Evolutionary conservation across 2,113 vertebrate genomes (phyloP).

Genomic region (Alouatta palliata): DNA sequence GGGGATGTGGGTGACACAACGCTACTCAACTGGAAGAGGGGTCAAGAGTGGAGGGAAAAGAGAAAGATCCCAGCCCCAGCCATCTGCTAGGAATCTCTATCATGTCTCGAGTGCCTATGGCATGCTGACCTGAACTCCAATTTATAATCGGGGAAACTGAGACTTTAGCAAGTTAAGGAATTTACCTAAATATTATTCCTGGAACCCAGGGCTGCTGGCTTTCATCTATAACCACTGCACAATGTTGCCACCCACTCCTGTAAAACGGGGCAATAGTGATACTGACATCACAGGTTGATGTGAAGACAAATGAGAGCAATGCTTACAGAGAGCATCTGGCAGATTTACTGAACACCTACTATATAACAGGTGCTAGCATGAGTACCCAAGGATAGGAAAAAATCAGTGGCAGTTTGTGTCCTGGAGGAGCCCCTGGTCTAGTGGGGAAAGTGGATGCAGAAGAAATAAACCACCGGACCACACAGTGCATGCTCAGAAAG

Average conservation of each 20-base stretch:
- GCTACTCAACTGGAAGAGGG: background rate
- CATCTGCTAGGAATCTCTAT: background rate
- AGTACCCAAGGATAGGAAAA: background rate
- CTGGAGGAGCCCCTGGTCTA: background rate
- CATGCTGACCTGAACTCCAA: background rate
- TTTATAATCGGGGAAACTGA: background rate
- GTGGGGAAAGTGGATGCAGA: background rate
- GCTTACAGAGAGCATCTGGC: background rate
- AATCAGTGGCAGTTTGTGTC: background rate
- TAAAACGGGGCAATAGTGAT: background rate
- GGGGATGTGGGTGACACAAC: background rate
- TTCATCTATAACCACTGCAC: background rate
- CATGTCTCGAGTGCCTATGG: background rate
- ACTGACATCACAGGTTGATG: background rate
- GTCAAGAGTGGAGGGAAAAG: background rate
- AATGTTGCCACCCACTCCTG: background rate
- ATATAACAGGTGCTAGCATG: background rate
- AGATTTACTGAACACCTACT: background rate
- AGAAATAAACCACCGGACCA: background rate
- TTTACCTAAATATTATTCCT: background rate
- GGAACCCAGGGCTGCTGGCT: background rate
- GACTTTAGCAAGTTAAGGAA: background rate
- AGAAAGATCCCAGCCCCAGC: background rate
- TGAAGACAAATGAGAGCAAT: background rate
- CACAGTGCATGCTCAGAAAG: background rate